These are phyloP conservation scores for Diaphora mendica DNA, from an alignment of 2,888 invertebrate species.

Conservation along the genomic window DNA sequence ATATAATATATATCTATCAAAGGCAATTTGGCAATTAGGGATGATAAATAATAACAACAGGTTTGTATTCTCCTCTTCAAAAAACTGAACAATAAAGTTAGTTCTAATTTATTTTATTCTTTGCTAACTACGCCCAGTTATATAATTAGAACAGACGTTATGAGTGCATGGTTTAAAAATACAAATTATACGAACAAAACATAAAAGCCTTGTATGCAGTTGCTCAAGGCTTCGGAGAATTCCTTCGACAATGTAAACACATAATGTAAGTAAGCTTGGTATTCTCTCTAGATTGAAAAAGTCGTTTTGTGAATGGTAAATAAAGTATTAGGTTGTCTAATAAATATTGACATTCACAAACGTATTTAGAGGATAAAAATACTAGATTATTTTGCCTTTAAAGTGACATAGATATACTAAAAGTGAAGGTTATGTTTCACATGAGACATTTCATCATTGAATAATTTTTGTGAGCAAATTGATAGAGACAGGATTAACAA, in stretches of 20 bases:
- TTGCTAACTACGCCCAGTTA: neutral
- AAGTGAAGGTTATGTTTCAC: too few species aligned
- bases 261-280: neutral
- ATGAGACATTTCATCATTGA: too few species aligned
- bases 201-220: neutral
- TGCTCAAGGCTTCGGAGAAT: neutral
- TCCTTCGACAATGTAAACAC: neutral
- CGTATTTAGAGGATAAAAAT: neutral
- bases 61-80: too few species aligned
- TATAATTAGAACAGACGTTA: neutral
- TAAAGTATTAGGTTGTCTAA: neutral
- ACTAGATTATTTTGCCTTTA: neutral
- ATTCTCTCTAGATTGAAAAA: neutral
- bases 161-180: neutral
- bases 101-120: neutral
- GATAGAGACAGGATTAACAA: too few species aligned
- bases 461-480: too few species aligned
- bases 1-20: too few species aligned
- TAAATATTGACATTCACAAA: neutral
- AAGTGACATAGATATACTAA: neutral
- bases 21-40: too few species aligned
- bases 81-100: too few species aligned
- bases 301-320: neutral
- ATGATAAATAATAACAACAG: too few species aligned
- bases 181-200: neutral